Percentiles rank a stretch among this genome's conserved stretches.
phyloP scores from a whole-genome alignment of 64 coral and sea anemone genomes.

The Trachythela sp. region DNA sequence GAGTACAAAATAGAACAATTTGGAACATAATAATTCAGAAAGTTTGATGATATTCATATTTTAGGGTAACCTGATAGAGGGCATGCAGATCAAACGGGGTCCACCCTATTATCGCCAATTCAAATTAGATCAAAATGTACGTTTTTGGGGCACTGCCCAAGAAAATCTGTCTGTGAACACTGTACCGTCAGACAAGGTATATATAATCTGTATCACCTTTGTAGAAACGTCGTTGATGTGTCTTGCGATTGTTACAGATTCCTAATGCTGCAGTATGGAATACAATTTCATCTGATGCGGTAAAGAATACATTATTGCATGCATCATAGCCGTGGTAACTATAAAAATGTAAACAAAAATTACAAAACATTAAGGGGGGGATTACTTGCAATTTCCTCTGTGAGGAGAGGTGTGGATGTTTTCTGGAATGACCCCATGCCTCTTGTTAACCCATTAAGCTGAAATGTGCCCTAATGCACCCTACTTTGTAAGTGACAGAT shows the following conservation, averaged over 20 bases:
- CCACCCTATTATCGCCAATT: too few relatives aligned
- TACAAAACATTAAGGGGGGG: background rate
- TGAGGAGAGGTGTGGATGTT: too few relatives aligned
- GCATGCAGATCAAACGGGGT: too few relatives aligned
- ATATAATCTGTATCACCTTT: slow-evolving; percentile 89
- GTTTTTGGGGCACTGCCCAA: too few relatives aligned
- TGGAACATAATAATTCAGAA: background rate
- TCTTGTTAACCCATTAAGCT: too few relatives aligned
- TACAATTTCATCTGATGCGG: slow-evolving; percentile 83
- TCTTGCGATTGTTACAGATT: slow-evolving; percentile 67
- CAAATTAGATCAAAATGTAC: too few relatives aligned
- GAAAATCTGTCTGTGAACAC: background rate
- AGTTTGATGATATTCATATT: background rate
- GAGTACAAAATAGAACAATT: background rate
- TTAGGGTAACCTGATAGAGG: background rate
- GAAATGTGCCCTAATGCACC: too few relatives aligned
- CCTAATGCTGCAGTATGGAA: slow-evolving; percentile 93
- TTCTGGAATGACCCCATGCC: too few relatives aligned
- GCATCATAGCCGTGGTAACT: slow-evolving; percentile 99
- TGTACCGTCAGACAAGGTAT: slow-evolving; percentile 60
- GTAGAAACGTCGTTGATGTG: slow-evolving; percentile 86
- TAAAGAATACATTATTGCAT: slow-evolving; percentile 95
- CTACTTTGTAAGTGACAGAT: too few relatives aligned
- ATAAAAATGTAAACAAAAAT: background rate
- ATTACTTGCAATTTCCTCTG: too few relatives aligned